Evolutionary conservation across 2,797 vertebrate species (phyloP).

Genomic region (Acipenser oxyrinchus): DNA sequence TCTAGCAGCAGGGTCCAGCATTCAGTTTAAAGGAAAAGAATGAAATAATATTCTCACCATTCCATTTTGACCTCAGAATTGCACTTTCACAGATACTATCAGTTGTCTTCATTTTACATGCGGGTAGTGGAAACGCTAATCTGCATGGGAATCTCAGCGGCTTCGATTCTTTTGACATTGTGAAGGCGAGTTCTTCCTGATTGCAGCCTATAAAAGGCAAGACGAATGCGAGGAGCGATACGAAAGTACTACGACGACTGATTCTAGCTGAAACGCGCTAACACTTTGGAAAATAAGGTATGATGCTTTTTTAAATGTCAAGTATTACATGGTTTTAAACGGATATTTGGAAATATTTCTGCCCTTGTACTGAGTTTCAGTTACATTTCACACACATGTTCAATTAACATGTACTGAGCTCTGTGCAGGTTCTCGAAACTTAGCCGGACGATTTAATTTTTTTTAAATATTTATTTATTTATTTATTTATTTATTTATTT

Average conservation of each 20-base stretch:
- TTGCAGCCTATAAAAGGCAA: background rate
- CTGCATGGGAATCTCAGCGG: constrained; percentile 54
- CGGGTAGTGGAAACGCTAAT: constrained; percentile 44
- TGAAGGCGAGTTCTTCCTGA: constrained; percentile 8
- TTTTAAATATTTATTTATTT: no score
- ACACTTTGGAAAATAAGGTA: constrained; percentile 9
- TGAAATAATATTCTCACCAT: constrained; percentile 57
- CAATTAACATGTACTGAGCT: no score
- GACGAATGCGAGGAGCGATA: background rate
- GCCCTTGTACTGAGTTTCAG: no score
- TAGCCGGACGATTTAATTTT: no score
- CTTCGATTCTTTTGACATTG: constrained; percentile 14
- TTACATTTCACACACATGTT: no score
- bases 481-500: no score
- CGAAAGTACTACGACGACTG: background rate
- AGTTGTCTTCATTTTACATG: constrained; percentile 46
- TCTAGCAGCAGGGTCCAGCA: constrained; percentile 1
- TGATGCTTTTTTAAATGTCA: background rate
- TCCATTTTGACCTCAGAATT: constrained; percentile 45
- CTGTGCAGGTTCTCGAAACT: no score
- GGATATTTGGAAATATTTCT: no score
- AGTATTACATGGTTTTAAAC: no score
- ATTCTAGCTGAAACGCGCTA: background rate
- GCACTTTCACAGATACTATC: constrained; percentile 60
- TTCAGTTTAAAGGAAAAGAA: constrained; percentile 45